These are phyloP conservation scores for Gortyna flavago DNA, from an alignment of 2,888 invertebrate species.

Conservation along the genomic window DNA sequence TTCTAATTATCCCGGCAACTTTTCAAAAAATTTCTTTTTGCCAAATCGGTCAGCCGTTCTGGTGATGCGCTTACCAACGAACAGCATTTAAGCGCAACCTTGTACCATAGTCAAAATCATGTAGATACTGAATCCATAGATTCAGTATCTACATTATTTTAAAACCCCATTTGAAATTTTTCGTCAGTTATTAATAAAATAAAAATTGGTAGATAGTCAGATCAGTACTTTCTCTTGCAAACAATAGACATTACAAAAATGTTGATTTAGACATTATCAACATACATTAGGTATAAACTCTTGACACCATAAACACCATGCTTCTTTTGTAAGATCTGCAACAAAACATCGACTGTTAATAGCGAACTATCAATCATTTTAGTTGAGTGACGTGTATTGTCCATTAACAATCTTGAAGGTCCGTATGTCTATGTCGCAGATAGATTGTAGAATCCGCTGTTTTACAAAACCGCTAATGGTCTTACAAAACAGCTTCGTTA, in stretches of 20 bases:
- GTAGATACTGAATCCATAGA: too few relatives aligned
- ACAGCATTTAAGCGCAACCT: too few relatives aligned
- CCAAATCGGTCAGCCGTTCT: neutral
- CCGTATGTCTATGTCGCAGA: neutral
- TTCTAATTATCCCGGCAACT: neutral
- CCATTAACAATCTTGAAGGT: slow-evolving; percentile 35
- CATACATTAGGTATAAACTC: neutral
- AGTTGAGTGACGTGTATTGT: slow-evolving; percentile 33
- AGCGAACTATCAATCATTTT: slow-evolving; percentile 33
- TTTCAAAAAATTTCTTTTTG: neutral
- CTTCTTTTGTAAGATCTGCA: slow-evolving; percentile 5
- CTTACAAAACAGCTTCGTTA: too few relatives aligned
- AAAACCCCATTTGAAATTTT: neutral
- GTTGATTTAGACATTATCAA: neutral
- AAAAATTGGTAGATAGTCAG: too few relatives aligned
- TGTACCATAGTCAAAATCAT: too few relatives aligned
- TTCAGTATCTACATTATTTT: neutral
- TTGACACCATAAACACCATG: slow-evolving; percentile 3
- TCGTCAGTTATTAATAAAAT: neutral
- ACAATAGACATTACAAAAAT: neutral
- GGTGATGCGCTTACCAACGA: neutral
- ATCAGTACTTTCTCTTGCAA: neutral
- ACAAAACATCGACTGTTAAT: slow-evolving; percentile 18
- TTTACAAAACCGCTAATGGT: too few relatives aligned
- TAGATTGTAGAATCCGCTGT: too few relatives aligned